Evolutionary conservation across 2,113 vertebrate species (phyloP), one percentile per base, ranked within the genome.

Genomic region (Scartelaos histophorus): DNA sequence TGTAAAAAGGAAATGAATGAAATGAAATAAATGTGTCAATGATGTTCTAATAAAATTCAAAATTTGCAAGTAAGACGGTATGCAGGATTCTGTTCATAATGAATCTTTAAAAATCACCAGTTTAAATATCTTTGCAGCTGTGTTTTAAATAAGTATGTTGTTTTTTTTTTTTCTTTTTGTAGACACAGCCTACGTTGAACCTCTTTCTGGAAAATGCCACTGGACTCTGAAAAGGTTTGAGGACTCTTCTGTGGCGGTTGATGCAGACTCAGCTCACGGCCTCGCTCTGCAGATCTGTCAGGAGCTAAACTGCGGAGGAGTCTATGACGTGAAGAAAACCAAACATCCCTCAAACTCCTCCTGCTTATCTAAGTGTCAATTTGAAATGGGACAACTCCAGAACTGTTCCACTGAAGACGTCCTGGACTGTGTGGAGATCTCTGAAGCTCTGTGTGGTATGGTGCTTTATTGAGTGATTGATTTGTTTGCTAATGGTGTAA

Each of bases 361-460:
- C 49, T 93, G 92, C 78, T 81, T 90, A 3, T 73, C 80, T 0
- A 21, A 58, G 58, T 94, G 92, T 22, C 16, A 13, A 13, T 83
- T 84, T 65, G n/a, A n/a, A 9, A 61, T 81, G 7, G 65, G 34
- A 1, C 77, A 69, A 5, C 57, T 94, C 16, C 61, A 73, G 24
- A 89, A 90, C 82, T 93, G 93, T 53, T 87, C 81, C 0, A 15
- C 76, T 21, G 71, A 19, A 0, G 7, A 9, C 0, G 56, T 13
- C 15, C 58, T 1, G 0, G 5, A 49, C 38, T 94, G 92, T 80
- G 22, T n/a, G 0, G 21, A 61, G 34, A 56, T 90, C 1, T 35
- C 25, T 5, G 24, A 54, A 25, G 79, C 80, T 10, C 34, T 75
- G 5, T 93, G 92, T 67, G 84, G 92, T 92, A 58, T 83, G 81